Evolutionary conservation across 92 coral and sea anemone genomes (phyloP), one percentile per base, ranked within the genome.

Genomic region (Siderastrea radians): DNA sequence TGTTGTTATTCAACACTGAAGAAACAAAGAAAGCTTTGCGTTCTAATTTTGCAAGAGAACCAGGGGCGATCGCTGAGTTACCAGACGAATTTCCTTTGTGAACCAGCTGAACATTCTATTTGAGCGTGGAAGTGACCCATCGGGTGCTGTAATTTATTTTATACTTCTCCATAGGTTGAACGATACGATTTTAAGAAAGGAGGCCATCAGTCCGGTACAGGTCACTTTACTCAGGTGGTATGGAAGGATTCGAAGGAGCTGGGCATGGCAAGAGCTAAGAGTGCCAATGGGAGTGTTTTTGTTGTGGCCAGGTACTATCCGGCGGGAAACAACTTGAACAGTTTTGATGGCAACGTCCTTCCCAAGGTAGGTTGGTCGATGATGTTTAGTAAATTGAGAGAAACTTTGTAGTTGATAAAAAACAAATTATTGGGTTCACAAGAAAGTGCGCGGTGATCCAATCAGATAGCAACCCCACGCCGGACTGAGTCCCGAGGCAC

Each of bases 261-360:
- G 59, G 99, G 99, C 63, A 86, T 96, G 94, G 99, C 98, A 6
- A 89, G 91, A 14, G 94, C 96, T 5, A 91, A 90, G 88, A 74
- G 95, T 45, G 79, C 90, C 9, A 86, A 96, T 68, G 99, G 99
- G 12, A 74, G 72, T 66, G 92, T 94, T 15, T 96, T 69, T 72
- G 96, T 96, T 19, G 99, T 96, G 73, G 96, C 93, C 6, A 84
- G 99, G 15, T 96, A 96, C 75, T 90, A 89, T n/a, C 99, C 99
- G 0, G 98, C 90, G 1, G 99, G 99, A 14, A 96, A 96, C 67
- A 86, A 89, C 72, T 87, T 95, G 78, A 89, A 84, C 60, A 80
- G 85, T 45, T 96, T 89, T 55, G 81, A 91, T 48, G 94, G 74
- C 1, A 96, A 96, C 77, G 91, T 96, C 64, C 94, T 95, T 49